Conservation (phyloP, 2,797 vertebrate genomes). For the Anisognathus igniventris region DNA sequence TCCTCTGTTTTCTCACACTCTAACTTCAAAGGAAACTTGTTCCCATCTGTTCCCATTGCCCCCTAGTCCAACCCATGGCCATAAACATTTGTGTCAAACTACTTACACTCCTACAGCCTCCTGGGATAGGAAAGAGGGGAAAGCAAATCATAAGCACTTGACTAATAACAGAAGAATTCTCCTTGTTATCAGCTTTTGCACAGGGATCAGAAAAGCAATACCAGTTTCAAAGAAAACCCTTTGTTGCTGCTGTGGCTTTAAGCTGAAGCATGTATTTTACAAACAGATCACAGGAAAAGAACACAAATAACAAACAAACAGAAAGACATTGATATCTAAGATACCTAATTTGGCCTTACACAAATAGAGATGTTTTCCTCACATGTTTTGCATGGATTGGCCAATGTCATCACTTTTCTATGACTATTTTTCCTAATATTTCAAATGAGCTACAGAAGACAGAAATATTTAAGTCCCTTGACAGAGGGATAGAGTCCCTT, state of each 20-base stretch:
- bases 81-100: neutral
- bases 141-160: neutral
- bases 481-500: neutral
- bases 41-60: neutral
- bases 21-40: neutral
- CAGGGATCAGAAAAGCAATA: neutral
- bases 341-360: neutral
- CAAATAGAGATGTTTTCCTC: neutral
- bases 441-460: neutral
- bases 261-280: neutral
- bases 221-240: neutral
- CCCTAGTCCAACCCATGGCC: neutral
- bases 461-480: neutral
- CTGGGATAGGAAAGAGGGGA: neutral
- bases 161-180: neutral
- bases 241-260: neutral
- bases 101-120: neutral
- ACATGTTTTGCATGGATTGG: neutral
- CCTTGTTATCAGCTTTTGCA: neutral
- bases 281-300: neutral
- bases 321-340: neutral
- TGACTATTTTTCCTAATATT: neutral
- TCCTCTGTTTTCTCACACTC: neutral
- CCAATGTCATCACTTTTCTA: neutral
- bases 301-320: neutral